Evolutionary conservation across 2,797 vertebrate species (phyloP), one percentile per base, ranked within the genome.

Genomic region (Botia kubotai): DNA sequence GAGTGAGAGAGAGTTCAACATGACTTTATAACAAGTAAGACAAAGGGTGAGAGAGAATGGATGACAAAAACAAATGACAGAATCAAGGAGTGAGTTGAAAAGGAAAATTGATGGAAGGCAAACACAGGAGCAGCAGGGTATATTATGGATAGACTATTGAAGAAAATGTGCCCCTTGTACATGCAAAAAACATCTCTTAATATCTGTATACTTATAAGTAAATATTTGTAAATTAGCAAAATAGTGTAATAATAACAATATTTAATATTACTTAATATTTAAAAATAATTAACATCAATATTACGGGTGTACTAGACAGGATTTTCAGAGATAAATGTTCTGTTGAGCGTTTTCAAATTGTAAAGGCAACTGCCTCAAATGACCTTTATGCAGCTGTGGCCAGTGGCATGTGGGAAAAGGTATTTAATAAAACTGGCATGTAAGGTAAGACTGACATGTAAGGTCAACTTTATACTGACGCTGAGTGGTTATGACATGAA

Each of bases 361-460:
- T n/a, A 52, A 19, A n/a, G 57, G 50, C 52, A 60, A 26, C 5
- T 21, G 68, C 36, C 50, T 50, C 13, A 52, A 60, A 58, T 77
- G 68, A 63, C 55, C 68, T 79, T 79, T 79, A 71, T 39, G 58
- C 67, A 17, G 8, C n/a, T 48, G 13, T 60, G 21, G 43, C 58
- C 50, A 52, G n/a, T 67, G 8, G 12, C 55, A 66, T 53, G 21
- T 39, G 2, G 4, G 29, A 52, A 57, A 39, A 71, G 11, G 77
- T 39, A 7, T 36, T 79, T 29, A 58, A 77, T 46, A 77, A 70
- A 60, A 77, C 53, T 36, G 55, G 50, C 26, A 62, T 17, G n/a
- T 14, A 71, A 63, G 23, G 23, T 46, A 77, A 70, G 48, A 77
- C 53, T 36, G 55, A 36, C 26, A 62, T 17, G n/a, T 14, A 71